phyloP scores from a whole-genome alignment of 2,888 invertebrate genomes.

The Agriopis marginaria region DNA sequence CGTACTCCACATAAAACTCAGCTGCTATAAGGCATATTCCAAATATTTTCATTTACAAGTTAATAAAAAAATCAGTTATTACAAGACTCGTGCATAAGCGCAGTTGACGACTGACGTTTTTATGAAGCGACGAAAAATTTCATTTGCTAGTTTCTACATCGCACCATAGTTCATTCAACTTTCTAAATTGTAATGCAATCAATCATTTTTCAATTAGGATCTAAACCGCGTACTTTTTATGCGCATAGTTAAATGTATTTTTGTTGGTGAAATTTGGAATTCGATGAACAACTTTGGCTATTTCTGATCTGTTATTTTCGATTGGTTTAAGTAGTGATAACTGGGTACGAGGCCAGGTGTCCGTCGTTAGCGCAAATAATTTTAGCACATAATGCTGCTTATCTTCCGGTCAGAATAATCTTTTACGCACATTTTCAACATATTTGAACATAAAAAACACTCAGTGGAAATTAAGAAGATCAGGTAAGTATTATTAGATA shows the following conservation, averaged over 20 bases:
- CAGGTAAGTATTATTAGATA: too few relatives aligned
- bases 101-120: constrained; percentile 44
- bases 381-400: neutral
- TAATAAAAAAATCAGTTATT: constrained; percentile 38
- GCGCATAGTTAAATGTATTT: constrained; percentile 51
- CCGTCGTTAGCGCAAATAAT: constrained; percentile 9
- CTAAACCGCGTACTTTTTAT: constrained; percentile 50
- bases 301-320: constrained; percentile 22
- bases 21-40: constrained; percentile 22
- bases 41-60: constrained; percentile 38
- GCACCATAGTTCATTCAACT: constrained; percentile 45
- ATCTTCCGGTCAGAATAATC: too few relatives aligned
- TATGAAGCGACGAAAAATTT: constrained; percentile 43
- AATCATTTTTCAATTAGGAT: constrained; percentile 53
- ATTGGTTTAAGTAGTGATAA: constrained; percentile 27
- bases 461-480: too few relatives aligned
- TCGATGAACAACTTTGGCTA: constrained; percentile 37
- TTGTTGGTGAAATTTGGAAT: constrained; percentile 50
- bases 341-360: constrained; percentile 1
- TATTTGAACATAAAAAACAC: too few relatives aligned
- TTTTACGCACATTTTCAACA: too few relatives aligned
- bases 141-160: constrained; percentile 39
- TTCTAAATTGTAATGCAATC: constrained; percentile 49
- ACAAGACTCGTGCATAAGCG: constrained; percentile 25
- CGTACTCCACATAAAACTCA: constrained; percentile 18